Evolutionary conservation across 1,140 invertebrate species (phyloP).

Genomic region (Bombus confusus): DNA sequence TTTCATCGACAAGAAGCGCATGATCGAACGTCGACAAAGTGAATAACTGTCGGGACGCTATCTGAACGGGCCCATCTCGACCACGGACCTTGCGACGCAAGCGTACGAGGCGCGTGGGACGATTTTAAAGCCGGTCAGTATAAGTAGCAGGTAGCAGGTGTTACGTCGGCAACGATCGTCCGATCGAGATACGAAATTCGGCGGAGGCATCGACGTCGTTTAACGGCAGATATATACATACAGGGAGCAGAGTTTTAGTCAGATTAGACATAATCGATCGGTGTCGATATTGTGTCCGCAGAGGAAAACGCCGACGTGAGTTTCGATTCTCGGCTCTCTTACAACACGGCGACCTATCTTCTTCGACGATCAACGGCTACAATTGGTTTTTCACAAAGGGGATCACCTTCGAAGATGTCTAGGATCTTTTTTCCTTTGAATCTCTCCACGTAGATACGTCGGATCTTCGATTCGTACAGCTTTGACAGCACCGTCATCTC

Average conservation of each 20-base stretch:
- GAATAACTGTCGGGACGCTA: conserved; percentile 58
- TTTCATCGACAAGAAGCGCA: conserved; percentile 38
- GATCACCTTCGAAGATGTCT: conserved; percentile 46
- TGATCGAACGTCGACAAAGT: conserved; percentile 51
- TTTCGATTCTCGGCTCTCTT: conserved; percentile 17
- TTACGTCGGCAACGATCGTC: conserved; percentile 70
- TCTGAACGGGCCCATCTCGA: conserved; percentile 47
- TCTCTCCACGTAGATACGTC: conserved; percentile 18
- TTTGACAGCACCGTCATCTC: conserved; percentile 35
- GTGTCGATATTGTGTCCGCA: conserved; percentile 29
- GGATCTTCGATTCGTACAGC: not conserved
- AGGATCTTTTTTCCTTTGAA: conserved; percentile 24
- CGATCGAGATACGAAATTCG: conserved; percentile 65
- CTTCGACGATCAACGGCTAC: conserved; percentile 59
- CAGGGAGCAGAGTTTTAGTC: conserved; percentile 57
- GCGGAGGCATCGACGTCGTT: conserved; percentile 63
- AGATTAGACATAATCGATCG: conserved; percentile 70
- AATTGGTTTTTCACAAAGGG: conserved; percentile 59
- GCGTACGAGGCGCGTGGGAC: conserved; percentile 48
- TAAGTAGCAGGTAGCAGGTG: conserved; percentile 77
- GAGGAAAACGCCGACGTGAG: conserved; percentile 39
- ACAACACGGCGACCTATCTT: conserved; percentile 56
- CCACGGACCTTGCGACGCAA: not conserved
- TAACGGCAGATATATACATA: conserved; percentile 53
- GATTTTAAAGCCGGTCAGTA: conserved; percentile 55